phyloP scores from a whole-genome alignment of 1,140 invertebrate genomes.

The Caenorhabditis elegans region DNA sequence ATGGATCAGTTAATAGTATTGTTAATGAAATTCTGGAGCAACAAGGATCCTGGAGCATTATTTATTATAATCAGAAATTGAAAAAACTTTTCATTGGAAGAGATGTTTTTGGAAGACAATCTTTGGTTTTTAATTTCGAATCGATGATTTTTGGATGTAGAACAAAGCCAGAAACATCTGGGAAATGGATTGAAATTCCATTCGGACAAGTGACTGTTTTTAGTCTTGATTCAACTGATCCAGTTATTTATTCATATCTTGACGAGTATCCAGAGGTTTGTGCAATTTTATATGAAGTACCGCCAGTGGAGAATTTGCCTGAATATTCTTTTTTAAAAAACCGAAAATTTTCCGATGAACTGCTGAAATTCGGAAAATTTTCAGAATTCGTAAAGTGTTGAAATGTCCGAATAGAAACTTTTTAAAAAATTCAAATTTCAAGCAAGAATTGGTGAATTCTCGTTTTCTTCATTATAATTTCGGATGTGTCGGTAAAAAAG shows the following conservation, averaged over 20 bases:
- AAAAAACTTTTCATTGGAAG: slow-evolving; percentile 34
- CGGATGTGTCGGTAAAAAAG: too few species aligned
- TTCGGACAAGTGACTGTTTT: slow-evolving; percentile 30
- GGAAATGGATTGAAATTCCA: slow-evolving; percentile 32
- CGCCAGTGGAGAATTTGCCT: too few species aligned
- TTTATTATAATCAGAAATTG: neutral
- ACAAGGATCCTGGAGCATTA: neutral
- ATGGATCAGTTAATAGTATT: neutral
- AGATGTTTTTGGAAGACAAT: slow-evolving; percentile 40
- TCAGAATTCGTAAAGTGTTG: too few species aligned
- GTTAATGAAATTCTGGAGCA: neutral
- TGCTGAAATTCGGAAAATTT: too few species aligned
- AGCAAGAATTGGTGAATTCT: too few species aligned
- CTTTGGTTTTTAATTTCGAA: slow-evolving; percentile 25
- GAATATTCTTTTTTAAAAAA: too few species aligned
- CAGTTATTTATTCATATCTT: neutral
- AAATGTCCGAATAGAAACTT: too few species aligned
- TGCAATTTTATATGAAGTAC: neutral
- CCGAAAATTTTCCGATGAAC: too few species aligned
- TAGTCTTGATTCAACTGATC: neutral
- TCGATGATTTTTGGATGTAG: neutral
- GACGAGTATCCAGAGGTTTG: neutral
- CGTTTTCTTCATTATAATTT: too few species aligned
- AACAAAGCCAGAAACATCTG: neutral
- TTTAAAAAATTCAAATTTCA: too few species aligned